These are phyloP conservation scores for Philantomba maxwellii DNA, from an alignment of 2,113 vertebrate species.

Conservation along the genomic window DNA sequence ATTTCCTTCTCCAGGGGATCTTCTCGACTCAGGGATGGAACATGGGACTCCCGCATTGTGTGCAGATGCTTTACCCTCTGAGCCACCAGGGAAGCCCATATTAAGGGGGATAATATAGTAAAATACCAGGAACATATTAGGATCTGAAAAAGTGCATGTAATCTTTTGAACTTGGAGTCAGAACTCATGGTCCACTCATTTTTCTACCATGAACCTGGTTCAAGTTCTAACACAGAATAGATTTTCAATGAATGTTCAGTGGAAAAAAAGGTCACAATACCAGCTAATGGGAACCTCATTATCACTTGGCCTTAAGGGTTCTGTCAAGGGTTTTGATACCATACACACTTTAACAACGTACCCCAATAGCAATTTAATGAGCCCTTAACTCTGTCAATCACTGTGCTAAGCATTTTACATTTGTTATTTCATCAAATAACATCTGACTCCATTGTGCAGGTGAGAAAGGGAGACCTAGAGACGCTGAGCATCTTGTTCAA, in stretches of 20 bases:
- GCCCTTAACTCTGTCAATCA: not conserved
- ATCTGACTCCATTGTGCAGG: not conserved
- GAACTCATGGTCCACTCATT: not conserved
- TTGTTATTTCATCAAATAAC: not conserved
- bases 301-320: not conserved
- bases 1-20: not conserved
- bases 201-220: not conserved
- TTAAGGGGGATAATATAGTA: not conserved
- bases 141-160: not conserved
- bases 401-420: not conserved
- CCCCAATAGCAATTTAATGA: not conserved
- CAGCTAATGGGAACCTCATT: not conserved
- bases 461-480: not conserved
- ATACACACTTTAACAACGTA: not conserved
- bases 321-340: not conserved
- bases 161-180: not conserved
- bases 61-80: not conserved
- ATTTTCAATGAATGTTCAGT: not conserved
- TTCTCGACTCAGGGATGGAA: not conserved
- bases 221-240: not conserved
- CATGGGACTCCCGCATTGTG: not conserved
- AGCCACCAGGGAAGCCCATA: not conserved
- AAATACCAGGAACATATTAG: not conserved
- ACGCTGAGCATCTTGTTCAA: not conserved
- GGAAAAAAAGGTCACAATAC: not conserved